Evolutionary conservation across 2,888 invertebrate species (phyloP).

Genomic region (Sarcophaga rosellei): DNA sequence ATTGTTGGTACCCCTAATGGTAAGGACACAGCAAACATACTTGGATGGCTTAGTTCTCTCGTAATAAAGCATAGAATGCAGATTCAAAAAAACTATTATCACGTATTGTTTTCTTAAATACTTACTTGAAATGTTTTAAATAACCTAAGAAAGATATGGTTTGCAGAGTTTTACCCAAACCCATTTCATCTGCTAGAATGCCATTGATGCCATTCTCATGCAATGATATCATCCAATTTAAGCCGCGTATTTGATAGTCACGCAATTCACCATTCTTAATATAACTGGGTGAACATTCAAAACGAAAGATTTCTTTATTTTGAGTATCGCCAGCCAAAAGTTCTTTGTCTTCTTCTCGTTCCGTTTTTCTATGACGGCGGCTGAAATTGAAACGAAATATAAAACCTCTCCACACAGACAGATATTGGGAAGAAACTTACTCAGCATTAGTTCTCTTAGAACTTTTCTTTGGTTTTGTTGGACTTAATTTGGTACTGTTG

Average conservation of each 20-base stretch:
- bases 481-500: conserved; percentile 86
- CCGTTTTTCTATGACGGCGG: conserved; percentile 98
- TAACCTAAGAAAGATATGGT: conserved; percentile 98
- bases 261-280: conserved; percentile 96
- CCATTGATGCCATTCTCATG: conserved; percentile 99
- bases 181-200: conserved; percentile 99
- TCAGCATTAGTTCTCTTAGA: conserved; percentile 84
- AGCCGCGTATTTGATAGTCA: conserved; percentile 98
- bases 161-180: conserved; percentile 98
- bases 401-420: background rate
- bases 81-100: background rate
- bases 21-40: no score
- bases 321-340: conserved; percentile 95
- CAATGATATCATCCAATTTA: conserved; percentile 99
- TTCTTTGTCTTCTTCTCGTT: conserved; percentile 99
- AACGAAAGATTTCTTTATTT: conserved; percentile 90
- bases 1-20: no score
- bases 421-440: conserved; percentile 62
- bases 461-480: conserved; percentile 93
- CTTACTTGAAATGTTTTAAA: conserved; percentile 93
- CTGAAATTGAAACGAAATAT: conserved; percentile 79
- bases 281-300: conserved; percentile 95
- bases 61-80: background rate
- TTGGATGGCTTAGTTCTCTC: background rate
- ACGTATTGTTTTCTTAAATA: conserved; percentile 35